Evolutionary conservation across 2,797 vertebrate genomes (phyloP), one percentile per base, ranked within the genome.

Genomic region (Phoeniculus purpureus): DNA sequence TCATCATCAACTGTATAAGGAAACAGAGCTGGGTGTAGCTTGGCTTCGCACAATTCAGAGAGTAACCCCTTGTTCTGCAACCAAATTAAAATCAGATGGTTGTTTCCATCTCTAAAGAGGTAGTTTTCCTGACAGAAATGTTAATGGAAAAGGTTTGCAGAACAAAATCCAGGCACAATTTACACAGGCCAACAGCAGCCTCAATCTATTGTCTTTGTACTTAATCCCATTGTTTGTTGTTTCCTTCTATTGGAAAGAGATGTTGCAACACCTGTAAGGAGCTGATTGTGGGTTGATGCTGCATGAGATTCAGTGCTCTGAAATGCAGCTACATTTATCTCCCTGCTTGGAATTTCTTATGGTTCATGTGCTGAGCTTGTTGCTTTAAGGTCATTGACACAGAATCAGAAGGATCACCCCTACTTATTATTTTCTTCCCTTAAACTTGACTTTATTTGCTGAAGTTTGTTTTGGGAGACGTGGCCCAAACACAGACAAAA

Each of bases 41-140:
- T 67, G 62, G 79, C 87, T 72, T 0, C 43, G 87, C 72, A 71
- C 50, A 18, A 84, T 73, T 80, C 71, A 60, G 88, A 74, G 82
- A 82, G 90, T 91, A 93, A 86, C 88, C 93, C 93, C 86, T 94
- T 85, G 73, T 94, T 92, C 72, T 85, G 60, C 84, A 37, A 66
- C 59, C 80, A 94, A 93, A 96, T 95, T 76, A 71, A 94, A 96
- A 59, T 96, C 96, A 96, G 95, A 95, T 96, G 95, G 48, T 27
- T 96, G 89, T 71, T 65, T 93, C 87, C 87, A 82, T 87, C 47
- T 84, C 88, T 62, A 58, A 43, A 54, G 81, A 83, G 72, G 92
- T 85, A 80, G 90, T 87, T 95, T 92, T 94, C 79, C 87, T 6
- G 7, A 76, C 73, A 93, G 90, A 91, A 92, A 92, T 61, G 82